Percentiles rank a stretch among this genome's conserved stretches.
These are phyloP conservation scores for Neria commutata DNA, from an alignment of 2,888 invertebrate species.

Conservation along the genomic window DNA sequence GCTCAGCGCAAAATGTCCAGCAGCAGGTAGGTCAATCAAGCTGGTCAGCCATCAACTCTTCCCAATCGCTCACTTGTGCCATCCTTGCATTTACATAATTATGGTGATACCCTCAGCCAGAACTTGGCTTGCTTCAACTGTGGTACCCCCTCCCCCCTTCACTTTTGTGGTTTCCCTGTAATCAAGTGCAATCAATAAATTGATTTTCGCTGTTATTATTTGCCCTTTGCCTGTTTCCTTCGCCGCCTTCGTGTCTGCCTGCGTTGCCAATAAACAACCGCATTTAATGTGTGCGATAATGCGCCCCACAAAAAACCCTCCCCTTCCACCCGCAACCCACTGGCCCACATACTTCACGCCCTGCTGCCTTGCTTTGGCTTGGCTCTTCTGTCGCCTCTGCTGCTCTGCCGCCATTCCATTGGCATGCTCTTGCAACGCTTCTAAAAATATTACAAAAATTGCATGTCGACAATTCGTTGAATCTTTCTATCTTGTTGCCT, in stretches of 20 bases:
- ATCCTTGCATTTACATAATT: not conserved
- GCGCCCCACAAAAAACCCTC: too few relatives aligned
- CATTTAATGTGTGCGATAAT: too few relatives aligned
- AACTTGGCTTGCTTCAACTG: not conserved
- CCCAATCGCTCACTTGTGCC: not conserved
- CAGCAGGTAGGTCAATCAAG: slow-evolving; percentile 42
- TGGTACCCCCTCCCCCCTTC: not conserved
- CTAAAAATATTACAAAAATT: too few relatives aligned
- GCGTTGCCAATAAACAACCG: slow-evolving; percentile 13
- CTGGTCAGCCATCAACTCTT: not conserved
- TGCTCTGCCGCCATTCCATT: too few relatives aligned
- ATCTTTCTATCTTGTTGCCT: too few relatives aligned
- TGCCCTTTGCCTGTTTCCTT: slow-evolving; percentile 9
- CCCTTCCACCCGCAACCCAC: too few relatives aligned
- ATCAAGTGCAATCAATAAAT: slow-evolving; percentile 48
- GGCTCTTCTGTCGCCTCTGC: too few relatives aligned
- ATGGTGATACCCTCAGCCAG: not conserved
- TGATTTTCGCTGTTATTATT: slow-evolving; percentile 48
- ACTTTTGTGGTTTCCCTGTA: slow-evolving; percentile 14
- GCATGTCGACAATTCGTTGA: too few relatives aligned
- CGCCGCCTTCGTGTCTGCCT: not conserved
- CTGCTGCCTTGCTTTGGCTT: too few relatives aligned
- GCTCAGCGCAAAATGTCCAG: slow-evolving; percentile 43
- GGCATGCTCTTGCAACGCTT: too few relatives aligned
- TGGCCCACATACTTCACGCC: too few relatives aligned